Conservation (phyloP, 2,888 invertebrate species). For the Sclerodermus sp. region DNA sequence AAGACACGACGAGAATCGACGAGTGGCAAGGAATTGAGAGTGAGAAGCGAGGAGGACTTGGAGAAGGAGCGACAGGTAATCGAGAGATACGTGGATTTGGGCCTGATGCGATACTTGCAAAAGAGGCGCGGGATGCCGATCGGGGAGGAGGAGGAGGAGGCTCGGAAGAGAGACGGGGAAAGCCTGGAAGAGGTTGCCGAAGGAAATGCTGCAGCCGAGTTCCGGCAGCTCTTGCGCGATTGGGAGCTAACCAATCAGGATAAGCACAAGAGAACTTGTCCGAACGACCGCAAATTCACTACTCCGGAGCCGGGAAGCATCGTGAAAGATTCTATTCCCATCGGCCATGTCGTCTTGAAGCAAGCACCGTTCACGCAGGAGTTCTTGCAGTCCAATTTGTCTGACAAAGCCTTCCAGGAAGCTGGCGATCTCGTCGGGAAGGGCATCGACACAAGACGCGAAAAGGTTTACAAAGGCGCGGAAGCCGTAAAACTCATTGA, state of each 20-base stretch:
- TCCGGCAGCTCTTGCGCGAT: constrained; percentile 31
- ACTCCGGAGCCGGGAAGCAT: constrained; percentile 40
- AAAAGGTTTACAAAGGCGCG: constrained; percentile 33
- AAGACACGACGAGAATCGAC: constrained; percentile 14
- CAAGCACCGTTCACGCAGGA: constrained; percentile 36
- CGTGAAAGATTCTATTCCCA: constrained; percentile 32
- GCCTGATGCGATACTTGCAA: constrained; percentile 31
- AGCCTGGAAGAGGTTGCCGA: too few relatives aligned
- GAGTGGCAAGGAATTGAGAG: constrained; percentile 5
- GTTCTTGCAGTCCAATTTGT: constrained; percentile 33
- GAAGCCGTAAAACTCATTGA: constrained; percentile 28
- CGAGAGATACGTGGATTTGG: constrained; percentile 36
- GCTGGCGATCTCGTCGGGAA: constrained; percentile 33
- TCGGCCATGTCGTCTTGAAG: constrained; percentile 25
- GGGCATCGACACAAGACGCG: constrained; percentile 32
- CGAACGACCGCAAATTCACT: constrained; percentile 13
- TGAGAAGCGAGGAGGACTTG: constrained; percentile 3
- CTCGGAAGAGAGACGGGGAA: constrained; percentile 4
- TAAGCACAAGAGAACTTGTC: constrained; percentile 13
- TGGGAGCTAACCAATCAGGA: constrained; percentile 22
- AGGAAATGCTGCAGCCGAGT: constrained; percentile 3
- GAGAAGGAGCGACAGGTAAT: constrained; percentile 21
- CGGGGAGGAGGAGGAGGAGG: constrained; percentile 3
- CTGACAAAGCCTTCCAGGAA: constrained; percentile 41
- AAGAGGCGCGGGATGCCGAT: constrained; percentile 11